These are phyloP conservation scores for Dicycla oo DNA, from an alignment of 2,888 invertebrate genomes.

Conservation along the genomic window DNA sequence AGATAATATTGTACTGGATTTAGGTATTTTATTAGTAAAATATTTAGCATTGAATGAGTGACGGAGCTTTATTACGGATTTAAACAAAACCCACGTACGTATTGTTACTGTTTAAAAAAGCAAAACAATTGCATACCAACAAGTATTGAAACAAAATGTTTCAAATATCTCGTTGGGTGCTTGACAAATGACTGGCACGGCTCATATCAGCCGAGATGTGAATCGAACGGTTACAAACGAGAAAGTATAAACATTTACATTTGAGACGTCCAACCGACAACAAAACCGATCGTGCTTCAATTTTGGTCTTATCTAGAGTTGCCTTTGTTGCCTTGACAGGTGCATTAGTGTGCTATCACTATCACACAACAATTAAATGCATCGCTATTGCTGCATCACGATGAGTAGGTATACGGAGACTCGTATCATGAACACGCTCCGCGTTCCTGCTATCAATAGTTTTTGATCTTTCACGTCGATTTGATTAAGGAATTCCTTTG, in stretches of 20 bases:
- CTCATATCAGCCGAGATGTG: constrained; percentile 79
- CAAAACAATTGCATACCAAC: constrained; percentile 40
- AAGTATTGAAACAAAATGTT: constrained; percentile 58
- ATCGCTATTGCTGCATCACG: constrained; percentile 84
- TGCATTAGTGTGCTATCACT: constrained; percentile 89
- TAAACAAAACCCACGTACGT: constrained; percentile 16
- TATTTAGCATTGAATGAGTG: constrained; percentile 42
- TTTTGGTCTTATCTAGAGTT: constrained; percentile 86
- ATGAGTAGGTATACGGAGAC: constrained; percentile 74
- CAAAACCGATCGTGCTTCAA: constrained; percentile 84
- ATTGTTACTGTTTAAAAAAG: constrained; percentile 19
- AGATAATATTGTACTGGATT: constrained; percentile 47
- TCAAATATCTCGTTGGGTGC: constrained; percentile 63
- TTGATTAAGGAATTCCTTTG: constrained; percentile 85
- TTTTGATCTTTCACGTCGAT: constrained; percentile 72
- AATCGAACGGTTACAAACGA: constrained; percentile 81
- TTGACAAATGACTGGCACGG: constrained; percentile 88
- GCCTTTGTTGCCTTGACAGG: constrained; percentile 90
- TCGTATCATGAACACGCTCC: constrained; percentile 67
- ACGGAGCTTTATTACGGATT: constrained; percentile 14
- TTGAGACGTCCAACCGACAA: constrained; percentile 76
- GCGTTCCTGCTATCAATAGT: constrained; percentile 62
- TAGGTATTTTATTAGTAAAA: constrained; percentile 36
- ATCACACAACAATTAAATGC: constrained; percentile 90
- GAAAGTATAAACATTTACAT: constrained; percentile 90